Base-by-base conservation (phyloP, 2,888 invertebrate genomes). In the Acronicta aceris region DNA sequence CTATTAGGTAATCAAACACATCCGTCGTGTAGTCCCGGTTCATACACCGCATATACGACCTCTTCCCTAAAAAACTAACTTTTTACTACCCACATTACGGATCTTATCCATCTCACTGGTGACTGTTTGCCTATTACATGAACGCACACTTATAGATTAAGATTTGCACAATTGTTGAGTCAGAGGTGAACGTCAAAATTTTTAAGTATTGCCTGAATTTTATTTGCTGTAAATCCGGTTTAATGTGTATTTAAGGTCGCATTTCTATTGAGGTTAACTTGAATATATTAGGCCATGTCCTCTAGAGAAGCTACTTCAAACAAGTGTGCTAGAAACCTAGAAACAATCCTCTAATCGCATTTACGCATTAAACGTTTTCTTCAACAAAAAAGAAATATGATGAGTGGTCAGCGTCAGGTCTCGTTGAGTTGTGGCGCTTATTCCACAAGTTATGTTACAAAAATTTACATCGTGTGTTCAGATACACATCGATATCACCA, bases 1-100 rank as follows among this genome's bases (percentile, higher is more conserved):
- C 61, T 45, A 90, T 46, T 10, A 93, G 63, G 61, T 93, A 82
- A 0, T 70, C 59, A 16, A 89, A 86, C n/a, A 90, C 71, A 25
- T 90, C 85, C 0, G 36, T n/a, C 0, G 80, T 77, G 58, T 92
- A 92, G 27, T 87, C 84, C 9, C 74, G 75, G 9, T 76, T 73
- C n/a, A 87, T 62, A 51, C 81, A 78, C 15, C 48, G 64, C 76
- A 78, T 83, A 59, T 89, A 88, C 2, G 76, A 71, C 21, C 68
- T 79, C 48, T 74, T 79, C 70, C 82, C 91, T 91, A 72, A 50
- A 81, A 81, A 25, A 21, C 41, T 53, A 62, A 52, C 42, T 27
- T 36, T 47, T 41, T 48, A 47, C 36, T 33, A 40, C 51, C 57
- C 21, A 56, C 25, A 38, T 41, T 46, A 27, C 48, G 43, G 46